Base-by-base conservation (phyloP, 1,140 invertebrate genomes). In the Zaprionus vittiger region DNA sequence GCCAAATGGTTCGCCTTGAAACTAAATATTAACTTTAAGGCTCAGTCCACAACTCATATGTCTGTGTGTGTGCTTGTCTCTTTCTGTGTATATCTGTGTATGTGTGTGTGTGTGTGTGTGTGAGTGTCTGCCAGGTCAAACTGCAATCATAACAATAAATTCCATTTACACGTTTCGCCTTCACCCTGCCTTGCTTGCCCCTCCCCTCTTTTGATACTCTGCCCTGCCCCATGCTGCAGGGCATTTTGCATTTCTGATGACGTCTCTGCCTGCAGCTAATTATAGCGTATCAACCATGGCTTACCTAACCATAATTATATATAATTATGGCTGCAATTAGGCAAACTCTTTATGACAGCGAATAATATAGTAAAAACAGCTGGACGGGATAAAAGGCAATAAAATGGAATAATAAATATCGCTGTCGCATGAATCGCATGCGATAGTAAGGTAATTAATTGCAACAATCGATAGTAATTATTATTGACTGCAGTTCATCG, bases 81-180 rank as follows among this genome's bases (percentile, higher is more conserved):
- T 31, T 12, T 69, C 41, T 55, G 41, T 26, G 24, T 26, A 5
- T 26, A 26, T 26, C 24, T 26, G 24, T 26, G 4, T 49, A 44
- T 37, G 54, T 67, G 60, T 65, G 15, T 62, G n/a, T 61, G 28
- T 52, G 31, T 20, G 28, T 65, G 47, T 64, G 60, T 56, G 41
- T 52, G 62, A 63, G 63, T 61, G 12, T 71, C 41, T 82, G 66
- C 49, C 77, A 67, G 66, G 62, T 73, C 78, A 87, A 87, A 87
- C 84, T 89, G 84, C 84, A 87, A 82, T 87, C 84, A 79, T 87
- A 83, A 89, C 83, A 80, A 89, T 87, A 87, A 89, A 83, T 87
- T 87, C 70, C 67, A 89, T 84, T 89, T 89, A 69, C 73, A 89
- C 74, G 64, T 83, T 87, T 57, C 73, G 68, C 77, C 82, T 85